phyloP scores from a whole-genome alignment of 1,140 invertebrate species.

The Octopus bimaculoides region DNA sequence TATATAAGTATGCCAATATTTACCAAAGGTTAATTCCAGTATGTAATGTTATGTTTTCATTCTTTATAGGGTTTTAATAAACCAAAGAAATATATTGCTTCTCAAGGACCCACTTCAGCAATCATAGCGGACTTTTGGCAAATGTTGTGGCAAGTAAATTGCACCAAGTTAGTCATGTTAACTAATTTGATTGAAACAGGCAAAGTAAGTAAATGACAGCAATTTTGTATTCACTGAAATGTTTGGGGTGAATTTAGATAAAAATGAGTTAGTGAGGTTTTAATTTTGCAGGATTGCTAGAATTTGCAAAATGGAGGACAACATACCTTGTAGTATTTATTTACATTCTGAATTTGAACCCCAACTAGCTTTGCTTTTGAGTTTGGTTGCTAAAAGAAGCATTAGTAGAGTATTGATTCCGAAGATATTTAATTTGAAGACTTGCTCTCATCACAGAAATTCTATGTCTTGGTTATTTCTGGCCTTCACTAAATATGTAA shows the following conservation, averaged over 20 bases:
- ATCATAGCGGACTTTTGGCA: constrained; percentile 50
- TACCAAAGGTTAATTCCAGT: neutral
- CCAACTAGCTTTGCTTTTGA: constrained; percentile 29
- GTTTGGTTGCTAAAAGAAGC: constrained; percentile 30
- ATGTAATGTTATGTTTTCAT: neutral
- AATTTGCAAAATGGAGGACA: neutral
- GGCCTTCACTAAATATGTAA: no score
- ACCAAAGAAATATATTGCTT: constrained; percentile 11
- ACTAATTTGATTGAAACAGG: constrained; percentile 45
- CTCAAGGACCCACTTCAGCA: constrained; percentile 23
- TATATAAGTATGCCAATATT: no score
- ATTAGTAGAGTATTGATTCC: constrained; percentile 14
- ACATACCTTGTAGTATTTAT: no score
- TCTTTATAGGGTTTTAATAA: neutral
- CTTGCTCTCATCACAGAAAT: no score
- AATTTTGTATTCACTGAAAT: neutral
- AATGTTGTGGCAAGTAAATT: constrained; percentile 53
- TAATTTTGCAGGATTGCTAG: constrained; percentile 15
- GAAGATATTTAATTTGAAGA: no score
- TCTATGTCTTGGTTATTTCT: no score
- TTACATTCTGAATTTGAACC: neutral
- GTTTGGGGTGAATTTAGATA: no score
- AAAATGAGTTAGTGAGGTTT: no score
- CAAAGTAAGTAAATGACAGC: constrained; percentile 29
- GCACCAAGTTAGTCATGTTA: constrained; percentile 49